Conservation (phyloP, 92 coral and sea anemone species). For the Heteractis magnifica region DNA sequence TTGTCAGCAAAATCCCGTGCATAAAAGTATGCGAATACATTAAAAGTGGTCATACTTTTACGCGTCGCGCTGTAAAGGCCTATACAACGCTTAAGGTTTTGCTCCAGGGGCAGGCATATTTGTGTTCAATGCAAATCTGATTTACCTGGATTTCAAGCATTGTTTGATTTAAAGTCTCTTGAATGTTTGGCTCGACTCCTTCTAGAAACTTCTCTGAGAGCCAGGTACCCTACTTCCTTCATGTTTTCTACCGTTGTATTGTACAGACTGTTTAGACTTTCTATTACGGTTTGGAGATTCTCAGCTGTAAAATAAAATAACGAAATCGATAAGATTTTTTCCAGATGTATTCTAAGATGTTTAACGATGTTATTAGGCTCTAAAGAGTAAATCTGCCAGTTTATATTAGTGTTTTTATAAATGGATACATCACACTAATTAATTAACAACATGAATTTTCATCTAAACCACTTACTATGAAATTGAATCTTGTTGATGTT, state of each 20-base stretch:
- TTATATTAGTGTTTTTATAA: no score
- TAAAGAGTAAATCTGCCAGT: not conserved
- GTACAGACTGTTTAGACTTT: constrained; percentile 11
- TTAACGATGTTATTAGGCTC: not conserved
- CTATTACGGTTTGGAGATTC: constrained; percentile 11
- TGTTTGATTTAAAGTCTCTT: not conserved
- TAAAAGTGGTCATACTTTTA: no score
- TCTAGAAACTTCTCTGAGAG: not conserved
- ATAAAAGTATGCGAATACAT: no score
- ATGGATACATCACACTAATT: not conserved
- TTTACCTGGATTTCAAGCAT: constrained; percentile 8
- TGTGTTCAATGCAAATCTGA: not conserved
- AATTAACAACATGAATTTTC: not conserved
- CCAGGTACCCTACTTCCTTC: constrained; percentile 1
- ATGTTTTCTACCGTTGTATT: constrained; percentile 25
- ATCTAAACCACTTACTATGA: constrained; percentile 13
- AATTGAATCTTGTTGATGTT: constrained; percentile 20
- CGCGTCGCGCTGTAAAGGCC: no score
- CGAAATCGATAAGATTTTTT: not conserved
- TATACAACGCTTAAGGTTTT: no score
- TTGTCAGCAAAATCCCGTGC: no score
- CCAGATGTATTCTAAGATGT: not conserved
- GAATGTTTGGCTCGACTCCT: constrained; percentile 1
- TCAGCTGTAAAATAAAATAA: constrained; percentile 7
- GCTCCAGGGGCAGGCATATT: no score